A percentile compares a stretch with the other conserved stretches of the same genome.
These are phyloP conservation scores for Baronia brevicornis DNA, from an alignment of 2,888 invertebrate species.

Conservation along the genomic window DNA sequence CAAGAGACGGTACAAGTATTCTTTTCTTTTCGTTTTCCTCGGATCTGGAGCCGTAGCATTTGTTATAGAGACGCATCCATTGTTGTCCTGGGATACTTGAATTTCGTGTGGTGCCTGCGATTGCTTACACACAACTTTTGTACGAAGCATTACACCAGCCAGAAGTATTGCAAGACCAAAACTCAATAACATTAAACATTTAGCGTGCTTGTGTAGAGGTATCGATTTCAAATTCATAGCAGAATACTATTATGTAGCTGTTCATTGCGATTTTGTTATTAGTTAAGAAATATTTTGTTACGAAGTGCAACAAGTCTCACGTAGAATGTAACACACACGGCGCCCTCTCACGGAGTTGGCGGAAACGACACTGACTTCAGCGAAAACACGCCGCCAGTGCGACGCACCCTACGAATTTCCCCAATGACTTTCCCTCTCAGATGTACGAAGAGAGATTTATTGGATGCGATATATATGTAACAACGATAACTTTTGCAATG, in stretches of 20 bases:
- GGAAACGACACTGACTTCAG: conserved; percentile 62
- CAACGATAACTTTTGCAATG: no score
- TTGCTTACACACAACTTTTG: conserved; percentile 27
- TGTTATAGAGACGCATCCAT: conserved; percentile 51
- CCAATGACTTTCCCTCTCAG: conserved; percentile 64
- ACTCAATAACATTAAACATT: conserved; percentile 52
- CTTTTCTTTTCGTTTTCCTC: conserved; percentile 61
- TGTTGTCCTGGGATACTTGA: conserved; percentile 35
- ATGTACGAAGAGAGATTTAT: conserved; percentile 46
- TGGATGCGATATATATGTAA: conserved; percentile 39
- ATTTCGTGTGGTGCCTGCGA: conserved; percentile 26
- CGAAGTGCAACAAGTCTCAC: conserved; percentile 65
- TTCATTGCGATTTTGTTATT: conserved; percentile 9
- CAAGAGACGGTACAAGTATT: conserved; percentile 71
- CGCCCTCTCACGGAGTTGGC: conserved; percentile 70
- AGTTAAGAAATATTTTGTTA: no score
- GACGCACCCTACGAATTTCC: conserved; percentile 71
- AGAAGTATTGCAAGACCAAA: conserved; percentile 49
- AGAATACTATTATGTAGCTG: conserved; percentile 21
- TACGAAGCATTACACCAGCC: conserved; percentile 48
- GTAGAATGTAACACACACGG: conserved; percentile 42
- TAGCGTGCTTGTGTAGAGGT: conserved; percentile 55
- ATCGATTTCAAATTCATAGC: conserved; percentile 65
- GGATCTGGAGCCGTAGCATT: conserved; percentile 53
- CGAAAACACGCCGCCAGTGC: conserved; percentile 58